Conservation (phyloP, 2,113 vertebrate genomes). For the Nyctereutes procyonoides region DNA sequence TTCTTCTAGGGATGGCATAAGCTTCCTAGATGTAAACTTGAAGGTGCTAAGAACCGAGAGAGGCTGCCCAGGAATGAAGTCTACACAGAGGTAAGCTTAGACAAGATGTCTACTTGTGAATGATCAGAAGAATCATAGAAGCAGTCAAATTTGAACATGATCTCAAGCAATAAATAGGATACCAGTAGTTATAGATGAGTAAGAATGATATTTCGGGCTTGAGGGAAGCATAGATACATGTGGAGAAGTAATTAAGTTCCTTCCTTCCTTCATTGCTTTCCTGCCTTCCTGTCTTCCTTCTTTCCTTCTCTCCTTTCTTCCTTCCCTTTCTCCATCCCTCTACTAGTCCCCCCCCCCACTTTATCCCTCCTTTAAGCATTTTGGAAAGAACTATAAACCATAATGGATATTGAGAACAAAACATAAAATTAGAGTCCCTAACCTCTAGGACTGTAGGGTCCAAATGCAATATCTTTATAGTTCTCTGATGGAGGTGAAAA, state of each 20-base stretch:
- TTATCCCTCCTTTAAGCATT: neutral
- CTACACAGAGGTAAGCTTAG: neutral
- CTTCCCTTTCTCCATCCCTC: neutral
- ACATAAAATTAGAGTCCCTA: neutral
- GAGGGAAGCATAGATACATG: neutral
- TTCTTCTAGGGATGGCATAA: neutral
- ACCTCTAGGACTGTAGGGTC: neutral
- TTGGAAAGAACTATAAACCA: neutral
- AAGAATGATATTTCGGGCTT: neutral
- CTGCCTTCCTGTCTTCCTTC: neutral
- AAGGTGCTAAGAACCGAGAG: neutral
- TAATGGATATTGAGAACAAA: neutral
- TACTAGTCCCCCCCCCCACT: neutral
- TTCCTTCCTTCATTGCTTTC: rapidly evolving
- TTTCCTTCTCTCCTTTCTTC: neutral
- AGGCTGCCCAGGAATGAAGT: neutral
- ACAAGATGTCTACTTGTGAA: neutral
- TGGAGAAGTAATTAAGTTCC: neutral
- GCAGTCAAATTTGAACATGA: neutral
- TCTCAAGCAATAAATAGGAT: neutral
- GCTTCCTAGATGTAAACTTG: neutral
- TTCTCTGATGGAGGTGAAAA: neutral
- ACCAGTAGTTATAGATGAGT: neutral
- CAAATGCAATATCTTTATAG: neutral
- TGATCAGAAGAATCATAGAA: neutral